Conservation (phyloP, 2,797 vertebrate species). For the Micrastur ruficollis region DNA sequence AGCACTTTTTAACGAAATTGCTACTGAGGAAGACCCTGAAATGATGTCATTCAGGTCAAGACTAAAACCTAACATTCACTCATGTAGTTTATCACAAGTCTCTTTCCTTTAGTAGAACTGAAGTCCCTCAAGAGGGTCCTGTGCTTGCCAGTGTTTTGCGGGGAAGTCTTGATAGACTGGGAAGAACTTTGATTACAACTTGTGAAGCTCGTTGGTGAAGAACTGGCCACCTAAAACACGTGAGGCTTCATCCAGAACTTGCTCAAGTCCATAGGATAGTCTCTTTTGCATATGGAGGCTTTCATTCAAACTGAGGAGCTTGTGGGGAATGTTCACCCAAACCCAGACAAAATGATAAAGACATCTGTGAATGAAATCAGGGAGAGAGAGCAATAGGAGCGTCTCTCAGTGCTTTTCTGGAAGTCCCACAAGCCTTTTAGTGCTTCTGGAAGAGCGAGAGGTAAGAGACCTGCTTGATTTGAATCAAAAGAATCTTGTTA, state of each 20-base stretch:
- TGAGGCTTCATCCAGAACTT: not conserved
- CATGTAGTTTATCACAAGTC: not conserved
- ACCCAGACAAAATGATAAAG: not conserved
- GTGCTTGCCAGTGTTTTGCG: not conserved
- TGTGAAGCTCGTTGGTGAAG: not conserved
- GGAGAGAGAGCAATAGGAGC: not conserved
- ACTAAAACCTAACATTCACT: not conserved
- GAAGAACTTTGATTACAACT: not conserved
- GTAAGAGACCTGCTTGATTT: not conserved
- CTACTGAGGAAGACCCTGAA: not conserved
- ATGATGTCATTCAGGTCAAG: not conserved
- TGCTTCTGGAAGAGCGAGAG: not conserved
- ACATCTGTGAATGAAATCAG: not conserved
- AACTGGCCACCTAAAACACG: not conserved
- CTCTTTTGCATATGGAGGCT: not conserved
- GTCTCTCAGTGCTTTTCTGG: not conserved
- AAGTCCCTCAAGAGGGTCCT: not conserved
- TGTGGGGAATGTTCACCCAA: not conserved
- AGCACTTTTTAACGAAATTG: not conserved
- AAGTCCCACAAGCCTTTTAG: not conserved
- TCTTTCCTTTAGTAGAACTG: not conserved
- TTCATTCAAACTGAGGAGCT: not conserved
- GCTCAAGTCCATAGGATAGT: not conserved
- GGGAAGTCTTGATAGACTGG: not conserved
- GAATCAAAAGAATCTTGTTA: conserved; percentile 42